Base-by-base conservation (phyloP, 2,797 vertebrate species). In the Acrocephalus scirpaceus region DNA sequence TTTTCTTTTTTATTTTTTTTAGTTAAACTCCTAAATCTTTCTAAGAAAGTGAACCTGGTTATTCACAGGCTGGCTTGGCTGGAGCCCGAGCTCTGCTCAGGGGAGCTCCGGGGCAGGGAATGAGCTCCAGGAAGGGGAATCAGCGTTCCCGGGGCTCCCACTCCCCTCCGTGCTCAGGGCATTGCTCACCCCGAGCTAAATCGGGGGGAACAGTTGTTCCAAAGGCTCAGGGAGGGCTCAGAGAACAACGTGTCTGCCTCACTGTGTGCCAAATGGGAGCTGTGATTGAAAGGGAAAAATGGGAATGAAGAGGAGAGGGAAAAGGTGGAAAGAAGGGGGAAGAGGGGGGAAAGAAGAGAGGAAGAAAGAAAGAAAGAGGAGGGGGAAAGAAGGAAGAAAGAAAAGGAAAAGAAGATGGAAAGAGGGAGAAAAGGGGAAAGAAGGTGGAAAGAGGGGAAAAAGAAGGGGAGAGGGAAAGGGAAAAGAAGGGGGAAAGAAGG, bases 161-260 rank as follows among this genome's bases (percentile, higher is more conserved):
- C 85, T 91, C 47, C 75, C 7, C 51, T 32, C 78, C 2, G 14
- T 11, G 4, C 56, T 42, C 57, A 5, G 23, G 74, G 71, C 47
- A 40, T 45, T 34, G 78, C 56, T 91, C 75, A 62, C 29, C 47
- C 79, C 2, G 50, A 69, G 90, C 76, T 88, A 77, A 95, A 93
- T 66, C 76, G 79, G n/a, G 34, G 34, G 57, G n/a, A 50, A 8
- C 82, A 95, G 91, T 77, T 95, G 72, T 72, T 91, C 62, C 7
- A 3, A 89, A 67, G 27, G 19, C 84, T 92, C 95, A 87, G 56
- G 50, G 38, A 89, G 64, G 27, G 19, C 84, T 92, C 95, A 87
- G 56, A 53, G 38, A n/a, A 21, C 53, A 77, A 64, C 13, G 57
- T 29, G 47, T 23, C 69, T 48, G 70, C 40, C 42, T 18, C 0